Evolutionary conservation across 1,140 invertebrate species (phyloP), one percentile per base, ranked within the genome.

Genomic region (Zaprionus kolodkinae): DNA sequence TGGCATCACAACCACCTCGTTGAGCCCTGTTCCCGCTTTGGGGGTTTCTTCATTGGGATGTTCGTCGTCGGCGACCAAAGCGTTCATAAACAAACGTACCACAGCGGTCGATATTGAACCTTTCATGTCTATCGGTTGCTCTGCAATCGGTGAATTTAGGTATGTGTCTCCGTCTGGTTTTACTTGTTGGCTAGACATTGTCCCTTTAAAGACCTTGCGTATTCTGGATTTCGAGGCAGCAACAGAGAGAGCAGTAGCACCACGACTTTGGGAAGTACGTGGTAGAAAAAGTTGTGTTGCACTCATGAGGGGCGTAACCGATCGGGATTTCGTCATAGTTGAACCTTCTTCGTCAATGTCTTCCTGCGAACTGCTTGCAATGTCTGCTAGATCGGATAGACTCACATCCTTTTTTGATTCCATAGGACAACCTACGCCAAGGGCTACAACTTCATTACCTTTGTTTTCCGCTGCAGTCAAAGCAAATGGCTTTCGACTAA

Each of bases 1-100:
- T 12, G 15, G 43, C 56, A 50, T 4, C 6, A 54, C 21, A 12
- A 64, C n/a, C 7, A 54, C 48, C 10, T 65, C 62, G 21, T 38
- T 38, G 10, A 50, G 62, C 13, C 21, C 10, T 17, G 11, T 12
- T 11, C 4, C 11, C 10, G 17, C 9, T 12, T 15, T 43, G 5
- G 45, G 15, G 11, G 11, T 17, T 10, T 48, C 9, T 48, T 17
- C 13, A n/a, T 40, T 40, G 38, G 38, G 2, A 40, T 40, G 1
- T 11, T 40, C 13, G 0, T 40, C 6, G 11, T 48, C 2, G 45
- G 15, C 2, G 7, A 13, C 45, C 15, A 50, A 25, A 25, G 45
- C 17, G 21, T 25, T 50, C 45, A 50, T 4, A 25, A 25, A 50
- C 17, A 21, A 6, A 12, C 45, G 17, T 6, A 1, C 10, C 2